Evolutionary conservation across 2,888 invertebrate species (phyloP).

Genomic region (Hypercompe scribonia): DNA sequence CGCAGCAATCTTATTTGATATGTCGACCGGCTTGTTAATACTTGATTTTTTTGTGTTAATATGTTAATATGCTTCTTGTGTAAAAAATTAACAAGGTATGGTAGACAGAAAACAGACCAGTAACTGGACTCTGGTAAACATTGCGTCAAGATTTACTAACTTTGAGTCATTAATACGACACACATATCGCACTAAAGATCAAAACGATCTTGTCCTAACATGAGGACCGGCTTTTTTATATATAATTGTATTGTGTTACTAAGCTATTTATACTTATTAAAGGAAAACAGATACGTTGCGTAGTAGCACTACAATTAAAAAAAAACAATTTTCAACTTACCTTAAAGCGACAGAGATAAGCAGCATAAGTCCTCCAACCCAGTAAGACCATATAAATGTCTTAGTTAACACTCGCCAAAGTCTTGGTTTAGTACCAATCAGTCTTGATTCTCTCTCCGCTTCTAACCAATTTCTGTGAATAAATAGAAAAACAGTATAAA

Average conservation of each 20-base stretch:
- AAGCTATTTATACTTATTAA: not conserved
- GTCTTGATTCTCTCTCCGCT: conserved; percentile 69
- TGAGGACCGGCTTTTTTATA: too few species aligned
- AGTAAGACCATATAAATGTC: conserved; percentile 71
- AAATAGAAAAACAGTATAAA: not conserved
- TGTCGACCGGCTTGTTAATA: not conserved
- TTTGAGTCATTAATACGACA: too few species aligned
- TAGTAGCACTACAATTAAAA: too few species aligned
- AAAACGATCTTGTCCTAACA: too few species aligned
- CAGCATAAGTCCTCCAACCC: conserved; percentile 76
- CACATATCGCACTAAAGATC: too few species aligned
- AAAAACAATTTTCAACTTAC: conserved; percentile 44
- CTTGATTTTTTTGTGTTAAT: not conserved
- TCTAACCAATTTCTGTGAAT: conserved; percentile 70
- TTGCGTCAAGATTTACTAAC: too few species aligned
- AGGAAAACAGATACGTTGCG: not conserved
- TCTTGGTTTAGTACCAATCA: conserved; percentile 66
- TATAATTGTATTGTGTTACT: too few species aligned
- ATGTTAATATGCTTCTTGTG: not conserved
- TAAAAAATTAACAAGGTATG: too few species aligned
- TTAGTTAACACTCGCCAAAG: conserved; percentile 65
- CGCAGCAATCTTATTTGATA: not conserved
- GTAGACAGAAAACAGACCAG: too few species aligned
- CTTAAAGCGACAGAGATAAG: conserved; percentile 62
- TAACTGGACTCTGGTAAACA: too few species aligned